Base-by-base conservation (phyloP, 2,888 invertebrate species). In the Atherix ibis region DNA sequence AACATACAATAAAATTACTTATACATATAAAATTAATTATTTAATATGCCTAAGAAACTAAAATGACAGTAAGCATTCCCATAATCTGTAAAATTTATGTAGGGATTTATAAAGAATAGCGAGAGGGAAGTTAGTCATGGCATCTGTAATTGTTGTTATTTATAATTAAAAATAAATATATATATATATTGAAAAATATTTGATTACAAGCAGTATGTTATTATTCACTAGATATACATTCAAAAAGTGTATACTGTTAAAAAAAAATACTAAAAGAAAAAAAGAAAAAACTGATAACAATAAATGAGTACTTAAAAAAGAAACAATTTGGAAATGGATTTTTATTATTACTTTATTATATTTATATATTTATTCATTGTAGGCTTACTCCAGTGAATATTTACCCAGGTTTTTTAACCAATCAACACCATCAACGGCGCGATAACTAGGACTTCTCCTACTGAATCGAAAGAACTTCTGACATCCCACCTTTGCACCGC, bases 171-270 rank as follows among this genome's bases (percentile, higher is more conserved):
- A 26, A 34, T 30, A 34, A 30, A 32, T 34, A 30, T 15, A 34
- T 31, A 29, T 25, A 27, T 32, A 36, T 29, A 18, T 24, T 36
- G 32, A 32, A 19, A 25, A 36, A 35, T 12, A 18, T 18, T 17
- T 22, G 15, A 26, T 18, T 19, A 31, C 25, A 35, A 26, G 25
- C 36, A 36, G 29, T 36, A 34, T 39, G 36, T 34, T 34, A 34
- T 31, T 34, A 39, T 36, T 39, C 34, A 27, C 36, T 36, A 33
- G 35, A 39, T 39, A 39, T 39, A 39, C 39, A 36, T 36, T 39
- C 10, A 36, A 36, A 32, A 36, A 36, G 32, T 37, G 34, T 31
- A 37, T 37, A 34, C 27, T 37, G 37, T 37, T 37, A 34, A 37
- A 33, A 30, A 33, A n/a, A n/a, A n/a, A n/a, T n/a, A n/a, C n/a